Evolutionary conservation across 2,113 vertebrate genomes (phyloP).

Genomic region (Syrmaticus mikado): DNA sequence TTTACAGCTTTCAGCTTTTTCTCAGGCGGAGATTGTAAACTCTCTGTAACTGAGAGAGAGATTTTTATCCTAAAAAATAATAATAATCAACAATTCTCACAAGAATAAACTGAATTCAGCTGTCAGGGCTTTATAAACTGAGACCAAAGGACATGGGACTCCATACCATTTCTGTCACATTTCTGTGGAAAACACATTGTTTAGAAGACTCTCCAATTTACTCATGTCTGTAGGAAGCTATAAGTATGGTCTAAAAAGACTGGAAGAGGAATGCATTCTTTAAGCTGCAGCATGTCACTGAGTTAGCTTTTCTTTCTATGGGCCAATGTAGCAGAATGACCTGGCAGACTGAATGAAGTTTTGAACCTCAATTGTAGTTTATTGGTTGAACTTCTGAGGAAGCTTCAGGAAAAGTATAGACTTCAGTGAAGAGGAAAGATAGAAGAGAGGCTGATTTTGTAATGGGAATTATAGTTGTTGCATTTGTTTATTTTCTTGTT

Average conservation of each 20-base stretch:
- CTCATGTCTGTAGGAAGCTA: background rate
- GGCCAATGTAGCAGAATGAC: background rate
- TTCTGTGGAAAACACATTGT: background rate
- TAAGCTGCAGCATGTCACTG: background rate
- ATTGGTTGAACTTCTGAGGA: background rate
- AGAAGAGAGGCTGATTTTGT: background rate
- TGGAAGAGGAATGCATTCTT: background rate
- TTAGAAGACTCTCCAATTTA: background rate
- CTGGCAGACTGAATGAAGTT: background rate
- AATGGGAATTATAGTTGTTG: background rate
- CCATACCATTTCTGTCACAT: background rate
- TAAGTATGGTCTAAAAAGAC: background rate
- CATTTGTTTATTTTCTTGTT: background rate
- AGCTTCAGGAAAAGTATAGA: background rate
- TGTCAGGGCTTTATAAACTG: background rate
- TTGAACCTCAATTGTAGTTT: background rate
- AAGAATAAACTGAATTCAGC: background rate
- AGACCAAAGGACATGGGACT: background rate
- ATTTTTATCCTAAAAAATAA: background rate
- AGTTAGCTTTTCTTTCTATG: background rate
- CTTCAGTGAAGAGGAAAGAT: background rate
- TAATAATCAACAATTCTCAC: accelerated
- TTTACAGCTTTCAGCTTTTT: background rate
- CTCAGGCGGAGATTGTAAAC: background rate
- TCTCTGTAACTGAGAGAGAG: background rate